phyloP scores from a whole-genome alignment of 2,888 invertebrate genomes.

The Orthosia incerta region DNA sequence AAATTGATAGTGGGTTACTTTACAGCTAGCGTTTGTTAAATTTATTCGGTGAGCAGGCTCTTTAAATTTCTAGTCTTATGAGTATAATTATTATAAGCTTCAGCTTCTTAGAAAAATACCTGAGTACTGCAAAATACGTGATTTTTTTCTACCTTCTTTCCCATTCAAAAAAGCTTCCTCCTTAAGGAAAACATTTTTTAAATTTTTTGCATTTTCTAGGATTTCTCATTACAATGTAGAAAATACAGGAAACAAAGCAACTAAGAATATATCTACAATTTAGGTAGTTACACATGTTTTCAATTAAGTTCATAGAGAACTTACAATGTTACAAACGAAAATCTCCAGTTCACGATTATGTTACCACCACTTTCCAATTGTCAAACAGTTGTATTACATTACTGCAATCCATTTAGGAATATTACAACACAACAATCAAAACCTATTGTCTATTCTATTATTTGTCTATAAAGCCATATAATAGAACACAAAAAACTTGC shows the following conservation, averaged over 20 bases:
- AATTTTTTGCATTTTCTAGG: too few species aligned
- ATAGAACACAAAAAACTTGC: constrained; percentile 43
- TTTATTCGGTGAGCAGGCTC: neutral
- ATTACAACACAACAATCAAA: constrained; percentile 35
- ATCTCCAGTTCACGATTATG: neutral
- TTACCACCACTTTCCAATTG: constrained; percentile 21
- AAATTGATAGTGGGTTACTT: constrained; percentile 7
- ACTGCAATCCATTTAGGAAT: constrained; percentile 31
- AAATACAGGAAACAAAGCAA: too few species aligned
- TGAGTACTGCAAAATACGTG: too few species aligned
- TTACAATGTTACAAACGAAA: neutral
- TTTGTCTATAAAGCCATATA: constrained; percentile 27
- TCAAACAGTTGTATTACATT: constrained; percentile 20
- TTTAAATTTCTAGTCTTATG: too few species aligned
- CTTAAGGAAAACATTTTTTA: too few species aligned
- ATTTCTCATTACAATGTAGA: too few species aligned
- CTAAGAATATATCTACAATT: neutral
- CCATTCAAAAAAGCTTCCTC: too few species aligned
- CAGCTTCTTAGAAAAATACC: neutral
- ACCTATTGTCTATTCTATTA: constrained; percentile 51
- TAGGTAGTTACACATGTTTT: neutral
- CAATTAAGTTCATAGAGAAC: neutral
- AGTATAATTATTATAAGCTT: neutral
- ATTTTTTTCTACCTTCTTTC: too few species aligned
- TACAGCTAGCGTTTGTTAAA: neutral